Evolutionary conservation across 1,140 invertebrate genomes (phyloP), one percentile per base, ranked within the genome.

Genomic region (Euwallacea similis): DNA sequence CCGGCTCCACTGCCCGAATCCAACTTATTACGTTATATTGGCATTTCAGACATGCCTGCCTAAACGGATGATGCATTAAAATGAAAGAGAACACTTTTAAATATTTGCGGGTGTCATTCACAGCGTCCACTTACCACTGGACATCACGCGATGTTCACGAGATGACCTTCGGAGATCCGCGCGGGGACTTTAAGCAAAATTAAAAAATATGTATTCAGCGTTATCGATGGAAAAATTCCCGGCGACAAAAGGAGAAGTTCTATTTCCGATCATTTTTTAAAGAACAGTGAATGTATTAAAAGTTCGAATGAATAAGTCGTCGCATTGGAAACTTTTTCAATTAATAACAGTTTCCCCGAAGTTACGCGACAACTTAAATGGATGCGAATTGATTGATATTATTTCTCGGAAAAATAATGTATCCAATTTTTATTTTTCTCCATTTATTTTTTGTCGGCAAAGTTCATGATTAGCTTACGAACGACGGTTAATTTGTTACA

Each of bases 21-120:
- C 41, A 63, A 69, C 67, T 69, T 69, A 68, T 68, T 68, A 68
- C 66, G 42, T 68, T 68, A 68, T 60, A 68, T 68, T 59, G 66
- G 56, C 66, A 68, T 60, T 42, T 68, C 21, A 47, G 44, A 68
- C 66, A 60, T 68, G 66, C 50, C 66, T 68, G 21, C 21, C 21
- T 33, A 33, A 33, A 33, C 21, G 21, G 21, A 33, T 33, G 21
- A 33, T 33, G 21, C 21, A 33, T 33, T 33, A 33, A 33, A 33
- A 33, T 33, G 21, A 33, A 33, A 33, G 21, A 33, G 21, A 33
- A 33, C 21, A 1, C 21, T 33, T 33, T 33, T 33, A 33, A 33
- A 33, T 33, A 33, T 33, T 33, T 33, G 21, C 4, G 21, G 21
- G 21, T 33, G 21, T 33, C 21, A 33, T 33, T 33, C 21, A 33